phyloP scores from a whole-genome alignment of 2,888 invertebrate genomes.

The Drosophila vallismaia region DNA sequence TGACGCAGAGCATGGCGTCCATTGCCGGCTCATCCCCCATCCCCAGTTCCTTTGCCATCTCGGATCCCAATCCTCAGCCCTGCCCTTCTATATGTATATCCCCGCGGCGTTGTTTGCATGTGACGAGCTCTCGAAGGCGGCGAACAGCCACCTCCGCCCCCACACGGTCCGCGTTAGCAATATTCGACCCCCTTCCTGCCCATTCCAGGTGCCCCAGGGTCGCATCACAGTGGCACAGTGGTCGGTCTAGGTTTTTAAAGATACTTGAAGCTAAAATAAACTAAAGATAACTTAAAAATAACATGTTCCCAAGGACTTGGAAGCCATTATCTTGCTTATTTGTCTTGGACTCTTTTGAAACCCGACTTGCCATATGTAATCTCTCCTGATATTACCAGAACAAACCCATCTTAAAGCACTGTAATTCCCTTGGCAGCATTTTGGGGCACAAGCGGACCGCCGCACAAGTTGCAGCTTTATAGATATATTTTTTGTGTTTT shows the following conservation, averaged over 20 bases:
- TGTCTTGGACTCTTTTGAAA: too few species aligned
- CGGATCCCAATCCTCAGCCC: constrained; percentile 25
- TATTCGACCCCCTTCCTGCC: background rate
- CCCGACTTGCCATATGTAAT: too few species aligned
- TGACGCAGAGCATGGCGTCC: constrained; percentile 36
- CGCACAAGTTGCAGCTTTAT: constrained; percentile 62
- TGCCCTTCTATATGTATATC: constrained; percentile 20
- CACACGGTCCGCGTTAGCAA: background rate
- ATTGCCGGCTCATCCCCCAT: constrained; percentile 9
- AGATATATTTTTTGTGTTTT: constrained; percentile 19
- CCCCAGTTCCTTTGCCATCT: background rate
- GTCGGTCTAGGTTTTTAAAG: background rate
- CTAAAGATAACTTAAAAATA: background rate
- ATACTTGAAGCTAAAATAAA: background rate
- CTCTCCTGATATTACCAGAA: too few species aligned
- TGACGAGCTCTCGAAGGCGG: constrained; percentile 56
- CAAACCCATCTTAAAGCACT: background rate
- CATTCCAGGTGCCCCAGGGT: constrained; percentile 35
- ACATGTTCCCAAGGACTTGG: too few species aligned
- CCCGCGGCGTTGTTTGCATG: constrained; percentile 64
- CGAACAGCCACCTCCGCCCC: constrained; percentile 22
- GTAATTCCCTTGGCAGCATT: constrained; percentile 10
- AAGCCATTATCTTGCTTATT: too few species aligned
- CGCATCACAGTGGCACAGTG: constrained; percentile 23
- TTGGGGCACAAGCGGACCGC: constrained; percentile 40